phyloP scores from a whole-genome alignment of 2,797 vertebrate genomes.

The Etheostoma nigrum region DNA sequence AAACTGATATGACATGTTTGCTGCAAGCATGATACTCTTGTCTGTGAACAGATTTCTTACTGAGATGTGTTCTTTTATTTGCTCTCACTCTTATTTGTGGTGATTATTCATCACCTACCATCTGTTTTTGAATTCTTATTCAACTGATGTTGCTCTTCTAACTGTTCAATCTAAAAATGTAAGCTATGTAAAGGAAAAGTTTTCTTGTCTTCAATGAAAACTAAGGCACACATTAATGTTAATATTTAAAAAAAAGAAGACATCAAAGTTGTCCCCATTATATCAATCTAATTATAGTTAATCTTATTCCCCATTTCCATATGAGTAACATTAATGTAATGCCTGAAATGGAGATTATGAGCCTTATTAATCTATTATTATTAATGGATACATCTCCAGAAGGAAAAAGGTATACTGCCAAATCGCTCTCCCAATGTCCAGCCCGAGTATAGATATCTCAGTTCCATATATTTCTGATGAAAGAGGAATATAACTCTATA shows the following conservation, averaged over 20 bases:
- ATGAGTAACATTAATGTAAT: slow-evolving; percentile 25
- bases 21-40: neutral
- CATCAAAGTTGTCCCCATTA: neutral
- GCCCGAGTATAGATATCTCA: slow-evolving; percentile 5
- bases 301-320: slow-evolving; percentile 21
- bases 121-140: slow-evolving; percentile 17
- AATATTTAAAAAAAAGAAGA: slow-evolving; percentile 12
- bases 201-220: neutral
- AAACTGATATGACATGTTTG: neutral
- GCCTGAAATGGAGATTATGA: slow-evolving; percentile 17
- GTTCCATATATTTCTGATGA: slow-evolving; percentile 34
- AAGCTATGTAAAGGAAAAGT: too few relatives aligned
- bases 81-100: neutral
- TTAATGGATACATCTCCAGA: slow-evolving; percentile 16
- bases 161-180: neutral
- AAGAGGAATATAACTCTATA: slow-evolving; percentile 17
- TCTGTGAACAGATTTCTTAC: slow-evolving; percentile 1
- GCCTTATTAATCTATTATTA: slow-evolving; percentile 46
- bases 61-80: neutral
- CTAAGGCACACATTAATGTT: slow-evolving; percentile 2
- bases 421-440: slow-evolving; percentile 31
- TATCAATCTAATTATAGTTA: slow-evolving; percentile 33
- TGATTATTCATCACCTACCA: slow-evolving; percentile 1
- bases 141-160: neutral
- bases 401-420: neutral